Evolutionary conservation across 2,797 vertebrate species (phyloP), one percentile per base, ranked within the genome.

Genomic region (Petrocephalus schoutedeni): DNA sequence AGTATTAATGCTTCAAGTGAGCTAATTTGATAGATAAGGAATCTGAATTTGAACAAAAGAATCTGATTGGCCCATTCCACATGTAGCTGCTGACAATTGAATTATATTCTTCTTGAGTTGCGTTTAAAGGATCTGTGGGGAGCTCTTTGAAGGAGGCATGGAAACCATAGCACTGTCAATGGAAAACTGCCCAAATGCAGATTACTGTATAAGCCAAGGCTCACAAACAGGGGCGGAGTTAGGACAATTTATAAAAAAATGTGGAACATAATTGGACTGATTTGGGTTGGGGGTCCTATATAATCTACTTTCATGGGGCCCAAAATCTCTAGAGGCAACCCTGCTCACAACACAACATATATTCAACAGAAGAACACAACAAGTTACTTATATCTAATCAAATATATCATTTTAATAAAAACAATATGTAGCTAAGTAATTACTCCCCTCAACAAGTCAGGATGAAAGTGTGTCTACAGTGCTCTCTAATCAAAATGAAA

Each of bases 41-140:
- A 85, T 85, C 19, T 85, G 84, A 59, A 85, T 85, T 85, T 85
- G 56, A 59, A 85, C 54, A 85, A 85, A 85, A 58, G 84, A 41
- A 28, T 85, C 41, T 36, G 84, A 85, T 19, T 57, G 54, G 56
- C 54, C 84, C 16, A 21, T 58, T 57, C 28, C 28, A 16, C 84
- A 32, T 5, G 10, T 1, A 16, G 49, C 23, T 57, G 23, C 23
- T 85, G 84, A 58, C 16, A 85, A 53, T 16, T 57, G 53, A 85
- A 85, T 85, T 85, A 57, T 28, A 56, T 56, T 85, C 21, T 85
- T 14, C 83, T 32, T 74, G 32, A 41, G 54, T 16, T 85, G 51
- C 4, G 14, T 85, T 58, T 85, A 85, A 85, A 41, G 83, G 54
- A 19, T 82, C 36, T 14, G 14, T 1, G 51, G 77, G 36, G 45